These are phyloP conservation scores for Lysiphlebus fabarum DNA, from an alignment of 1,140 invertebrate species.

Conservation along the genomic window DNA sequence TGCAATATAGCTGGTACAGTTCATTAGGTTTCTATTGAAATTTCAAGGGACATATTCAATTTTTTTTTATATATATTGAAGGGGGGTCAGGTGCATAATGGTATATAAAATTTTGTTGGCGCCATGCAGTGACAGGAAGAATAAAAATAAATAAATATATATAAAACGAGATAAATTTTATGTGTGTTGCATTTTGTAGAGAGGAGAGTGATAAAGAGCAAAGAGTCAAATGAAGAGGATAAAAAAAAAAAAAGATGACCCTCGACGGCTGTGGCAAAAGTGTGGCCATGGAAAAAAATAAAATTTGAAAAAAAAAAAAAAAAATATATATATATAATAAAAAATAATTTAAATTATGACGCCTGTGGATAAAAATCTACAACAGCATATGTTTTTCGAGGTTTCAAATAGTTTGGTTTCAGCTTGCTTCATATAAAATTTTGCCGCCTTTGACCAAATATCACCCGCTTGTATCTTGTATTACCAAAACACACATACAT, in stretches of 20 bases:
- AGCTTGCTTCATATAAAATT: slow-evolving; percentile 1
- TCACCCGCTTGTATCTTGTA: slow-evolving; percentile 21
- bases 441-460: slow-evolving; percentile 28
- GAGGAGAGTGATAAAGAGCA: background rate
- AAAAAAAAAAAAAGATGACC: no score
- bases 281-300: slow-evolving; percentile 15
- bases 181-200: no score
- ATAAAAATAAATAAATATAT: no score
- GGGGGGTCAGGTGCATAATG: no score
- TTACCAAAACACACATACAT: slow-evolving; percentile 6
- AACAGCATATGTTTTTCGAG: slow-evolving; percentile 23
- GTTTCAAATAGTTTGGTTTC: no score
- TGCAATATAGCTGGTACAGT: no score
- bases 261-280: background rate
- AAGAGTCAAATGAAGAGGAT: background rate
- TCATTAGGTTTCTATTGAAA: no score
- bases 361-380: slow-evolving; percentile 19
- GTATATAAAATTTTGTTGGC: slow-evolving; percentile 7
- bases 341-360: slow-evolving; percentile 18
- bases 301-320: no score
- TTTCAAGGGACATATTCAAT: no score
- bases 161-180: no score
- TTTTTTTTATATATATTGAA: no score
- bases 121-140: slow-evolving; percentile 9
- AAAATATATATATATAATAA: no score